These are phyloP conservation scores for Caenorhabditis sinica DNA, from an alignment of 2,888 invertebrate species.

Conservation along the genomic window DNA sequence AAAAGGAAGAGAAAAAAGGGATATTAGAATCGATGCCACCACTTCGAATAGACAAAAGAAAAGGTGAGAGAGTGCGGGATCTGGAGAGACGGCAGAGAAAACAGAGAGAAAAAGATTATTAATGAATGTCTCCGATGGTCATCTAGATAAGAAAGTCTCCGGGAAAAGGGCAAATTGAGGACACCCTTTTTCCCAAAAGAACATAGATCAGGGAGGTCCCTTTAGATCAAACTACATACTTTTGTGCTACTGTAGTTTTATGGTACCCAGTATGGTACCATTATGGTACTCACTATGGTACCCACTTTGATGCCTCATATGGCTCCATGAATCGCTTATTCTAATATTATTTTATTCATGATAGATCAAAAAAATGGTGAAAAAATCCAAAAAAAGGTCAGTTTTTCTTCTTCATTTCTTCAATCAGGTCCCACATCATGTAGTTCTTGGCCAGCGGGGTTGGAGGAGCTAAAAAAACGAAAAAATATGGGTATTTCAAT, in stretches of 20 bases:
- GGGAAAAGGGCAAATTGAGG: too few species aligned
- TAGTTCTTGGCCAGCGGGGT: not conserved
- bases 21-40: too few species aligned
- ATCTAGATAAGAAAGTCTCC: conserved; percentile 6
- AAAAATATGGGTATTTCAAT: not conserved
- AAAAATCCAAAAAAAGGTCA: not conserved
- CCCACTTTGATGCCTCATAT: too few species aligned
- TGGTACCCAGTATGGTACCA: too few species aligned
- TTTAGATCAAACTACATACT: too few species aligned
- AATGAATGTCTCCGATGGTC: not conserved
- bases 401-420: not conserved
- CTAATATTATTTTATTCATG: not conserved
- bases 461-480: not conserved
- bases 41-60: too few species aligned
- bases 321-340: too few species aligned
- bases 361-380: not conserved
- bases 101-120: not conserved
- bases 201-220: not conserved
- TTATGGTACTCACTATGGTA: too few species aligned
- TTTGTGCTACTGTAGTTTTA: not conserved
- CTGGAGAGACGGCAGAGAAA: not conserved
- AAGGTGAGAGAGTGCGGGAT: not conserved
- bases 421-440: not conserved
- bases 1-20: not conserved
- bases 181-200: too few species aligned